Conservation (phyloP, 2,888 invertebrate species). For the Galeruca laticollis region DNA sequence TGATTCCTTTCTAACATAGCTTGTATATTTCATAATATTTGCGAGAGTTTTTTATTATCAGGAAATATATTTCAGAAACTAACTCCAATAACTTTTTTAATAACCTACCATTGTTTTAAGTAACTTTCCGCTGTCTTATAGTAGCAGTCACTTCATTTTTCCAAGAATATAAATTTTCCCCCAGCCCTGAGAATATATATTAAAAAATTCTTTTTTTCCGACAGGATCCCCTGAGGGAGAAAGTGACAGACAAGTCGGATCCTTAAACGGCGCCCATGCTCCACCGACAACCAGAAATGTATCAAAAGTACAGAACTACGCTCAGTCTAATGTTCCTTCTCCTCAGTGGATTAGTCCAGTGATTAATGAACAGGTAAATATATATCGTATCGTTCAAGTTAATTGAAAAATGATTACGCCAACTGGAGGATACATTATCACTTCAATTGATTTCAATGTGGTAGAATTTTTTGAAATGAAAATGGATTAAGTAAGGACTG, state of each 20-base stretch:
- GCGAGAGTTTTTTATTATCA: too few species aligned
- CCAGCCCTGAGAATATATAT: conserved; percentile 31
- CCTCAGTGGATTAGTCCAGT: conserved; percentile 69
- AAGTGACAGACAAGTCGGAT: conserved; percentile 56
- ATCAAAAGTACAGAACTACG: conserved; percentile 57
- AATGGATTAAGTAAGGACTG: not conserved
- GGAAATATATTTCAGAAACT: too few species aligned
- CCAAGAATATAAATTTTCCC: not conserved
- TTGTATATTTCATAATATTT: too few species aligned
- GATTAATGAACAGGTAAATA: conserved; percentile 56
- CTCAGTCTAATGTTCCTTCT: conserved; percentile 56
- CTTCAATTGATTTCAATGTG: too few species aligned
- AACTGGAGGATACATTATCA: not conserved
- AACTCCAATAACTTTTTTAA: too few species aligned
- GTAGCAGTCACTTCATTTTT: not conserved
- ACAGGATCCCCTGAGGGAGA: conserved; percentile 63
- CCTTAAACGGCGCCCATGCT: conserved; percentile 57
- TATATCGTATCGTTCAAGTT: not conserved
- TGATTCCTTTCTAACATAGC: too few species aligned
- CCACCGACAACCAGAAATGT: conserved; percentile 53
- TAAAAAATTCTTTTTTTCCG: conserved; percentile 44
- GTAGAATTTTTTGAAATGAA: too few species aligned
- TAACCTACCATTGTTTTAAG: too few species aligned
- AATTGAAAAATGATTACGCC: not conserved
- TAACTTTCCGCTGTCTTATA: conserved; percentile 14